Base-by-base conservation (phyloP, 2,113 vertebrate genomes). In the Nothobranchius furzeri region DNA sequence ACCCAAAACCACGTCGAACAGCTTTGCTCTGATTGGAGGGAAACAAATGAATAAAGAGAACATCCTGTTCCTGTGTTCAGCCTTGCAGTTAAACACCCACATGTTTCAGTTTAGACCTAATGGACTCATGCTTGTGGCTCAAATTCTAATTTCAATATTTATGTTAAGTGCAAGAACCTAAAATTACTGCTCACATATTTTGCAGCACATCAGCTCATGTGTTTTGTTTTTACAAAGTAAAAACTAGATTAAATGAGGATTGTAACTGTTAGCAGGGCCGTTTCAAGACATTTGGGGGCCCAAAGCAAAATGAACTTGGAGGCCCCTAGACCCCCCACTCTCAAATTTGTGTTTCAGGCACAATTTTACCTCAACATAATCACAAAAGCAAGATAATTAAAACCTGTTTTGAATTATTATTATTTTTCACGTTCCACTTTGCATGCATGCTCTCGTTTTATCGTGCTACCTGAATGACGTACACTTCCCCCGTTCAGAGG, bases 41-140 rank as follows among this genome's bases (percentile, higher is more conserved):
- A 60, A 56, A 69, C 51, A 7, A 3, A 63, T 59, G 60, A 54
- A 58, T 48, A 12, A 12, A 6, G 49, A 50, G 72, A 77, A 64
- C 56, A 75, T 64, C 58, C 55, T 25, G n/a, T 20, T 13, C 57
- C 4, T 4, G 30, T 30, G 30, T 30, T 46, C 45, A 9, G 62
- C 68, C 49, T 67, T 24, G n/a, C 9, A 30, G 30, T 30, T 30
- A 30, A 30, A 30, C 30, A 1, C 45, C 50, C 60, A 49, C 74
- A 64, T 37, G 48, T 30, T 54, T 73, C 12, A 13, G 15, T 15
- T 43, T 2, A 47, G 4, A 66, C 55, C 17, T 9, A 1, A 10
- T 12, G 4, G 3, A n/a, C 25, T n/a, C 45, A 10, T 59, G 12
- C 7, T 20, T 7, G 7, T 12, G 9, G 10, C 17, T 47, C 25